Conservation (phyloP, 2,797 vertebrate genomes). For the Crenichthys baileyi region DNA sequence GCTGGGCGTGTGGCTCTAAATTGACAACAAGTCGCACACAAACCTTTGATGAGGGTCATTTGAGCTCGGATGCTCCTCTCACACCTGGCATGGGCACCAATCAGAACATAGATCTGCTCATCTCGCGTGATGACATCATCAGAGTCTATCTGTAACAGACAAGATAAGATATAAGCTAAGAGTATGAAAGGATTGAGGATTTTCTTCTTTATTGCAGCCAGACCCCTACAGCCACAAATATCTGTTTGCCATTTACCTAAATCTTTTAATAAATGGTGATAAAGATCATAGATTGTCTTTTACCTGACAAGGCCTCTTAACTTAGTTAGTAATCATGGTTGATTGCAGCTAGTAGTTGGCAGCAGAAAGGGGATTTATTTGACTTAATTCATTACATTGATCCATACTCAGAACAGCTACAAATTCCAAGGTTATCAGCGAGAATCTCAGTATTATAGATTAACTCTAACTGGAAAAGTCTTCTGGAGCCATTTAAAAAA, state of each 20-base stretch:
- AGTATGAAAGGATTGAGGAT: not conserved
- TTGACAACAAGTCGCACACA: not conserved
- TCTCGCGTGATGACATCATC: conserved; percentile 91
- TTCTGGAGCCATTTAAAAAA: too few relatives aligned
- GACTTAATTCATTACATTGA: too few relatives aligned
- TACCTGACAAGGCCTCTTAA: too few relatives aligned
- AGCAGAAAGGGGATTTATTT: not conserved
- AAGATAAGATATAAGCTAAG: not conserved
- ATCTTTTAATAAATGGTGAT: not conserved
- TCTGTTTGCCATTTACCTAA: not conserved
- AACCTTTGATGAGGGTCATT: conserved; percentile 77
- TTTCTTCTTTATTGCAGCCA: not conserved
- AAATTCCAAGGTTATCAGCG: too few relatives aligned
- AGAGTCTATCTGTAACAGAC: conserved; percentile 82
- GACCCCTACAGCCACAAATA: not conserved
- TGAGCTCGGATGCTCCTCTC: conserved; percentile 82
- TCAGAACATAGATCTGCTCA: conserved; percentile 90
- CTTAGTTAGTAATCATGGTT: not conserved
- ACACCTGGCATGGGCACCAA: conserved; percentile 85
- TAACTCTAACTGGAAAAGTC: too few relatives aligned
- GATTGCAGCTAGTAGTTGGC: not conserved
- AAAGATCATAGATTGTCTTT: too few relatives aligned
- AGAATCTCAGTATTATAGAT: too few relatives aligned
- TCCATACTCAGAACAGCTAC: too few relatives aligned
- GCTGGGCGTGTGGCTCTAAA: not conserved